phyloP scores from a whole-genome alignment of 2,888 invertebrate species.

The Eupeodes luniger region DNA sequence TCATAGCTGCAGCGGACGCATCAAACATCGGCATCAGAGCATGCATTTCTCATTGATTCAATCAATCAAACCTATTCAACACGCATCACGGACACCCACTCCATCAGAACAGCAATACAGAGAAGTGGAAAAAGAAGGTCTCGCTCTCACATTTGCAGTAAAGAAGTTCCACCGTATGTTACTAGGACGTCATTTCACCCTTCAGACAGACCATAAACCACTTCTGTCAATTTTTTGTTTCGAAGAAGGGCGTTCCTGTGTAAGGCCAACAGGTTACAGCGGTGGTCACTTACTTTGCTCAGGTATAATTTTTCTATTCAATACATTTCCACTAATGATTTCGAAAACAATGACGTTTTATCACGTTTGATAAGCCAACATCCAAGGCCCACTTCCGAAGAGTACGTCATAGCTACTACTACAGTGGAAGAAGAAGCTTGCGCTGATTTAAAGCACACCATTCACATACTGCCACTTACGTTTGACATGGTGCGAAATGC shows the following conservation, averaged over 20 bases:
- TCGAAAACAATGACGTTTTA: slow-evolving; percentile 56
- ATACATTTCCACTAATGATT: slow-evolving; percentile 56
- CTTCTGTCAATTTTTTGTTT: slow-evolving; percentile 79
- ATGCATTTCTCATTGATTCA: slow-evolving; percentile 63
- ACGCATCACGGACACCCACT: slow-evolving; percentile 79
- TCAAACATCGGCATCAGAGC: slow-evolving; percentile 57
- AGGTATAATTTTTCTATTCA: slow-evolving; percentile 70
- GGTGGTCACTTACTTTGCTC: slow-evolving; percentile 73
- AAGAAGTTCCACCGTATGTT: slow-evolving; percentile 80
- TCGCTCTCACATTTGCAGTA: slow-evolving; percentile 79
- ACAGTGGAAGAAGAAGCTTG: slow-evolving; percentile 2
- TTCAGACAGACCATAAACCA: slow-evolving; percentile 78
- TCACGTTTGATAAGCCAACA: slow-evolving; percentile 32
- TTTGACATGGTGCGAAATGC: neutral
- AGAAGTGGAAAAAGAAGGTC: slow-evolving; percentile 80
- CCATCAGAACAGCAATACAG: slow-evolving; percentile 79
- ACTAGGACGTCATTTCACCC: slow-evolving; percentile 79
- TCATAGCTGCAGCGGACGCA: slow-evolving; percentile 68
- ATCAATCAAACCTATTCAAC: slow-evolving; percentile 79
- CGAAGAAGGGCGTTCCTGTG: slow-evolving; percentile 77
- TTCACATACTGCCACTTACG: neutral
- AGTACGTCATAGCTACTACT: neutral
- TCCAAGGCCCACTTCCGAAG: slow-evolving; percentile 7
- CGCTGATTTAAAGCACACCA: neutral
- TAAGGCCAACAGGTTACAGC: slow-evolving; percentile 76